These are phyloP conservation scores for Gonioctena quinquepunctata DNA, from an alignment of 1,140 invertebrate genomes.

Conservation along the genomic window DNA sequence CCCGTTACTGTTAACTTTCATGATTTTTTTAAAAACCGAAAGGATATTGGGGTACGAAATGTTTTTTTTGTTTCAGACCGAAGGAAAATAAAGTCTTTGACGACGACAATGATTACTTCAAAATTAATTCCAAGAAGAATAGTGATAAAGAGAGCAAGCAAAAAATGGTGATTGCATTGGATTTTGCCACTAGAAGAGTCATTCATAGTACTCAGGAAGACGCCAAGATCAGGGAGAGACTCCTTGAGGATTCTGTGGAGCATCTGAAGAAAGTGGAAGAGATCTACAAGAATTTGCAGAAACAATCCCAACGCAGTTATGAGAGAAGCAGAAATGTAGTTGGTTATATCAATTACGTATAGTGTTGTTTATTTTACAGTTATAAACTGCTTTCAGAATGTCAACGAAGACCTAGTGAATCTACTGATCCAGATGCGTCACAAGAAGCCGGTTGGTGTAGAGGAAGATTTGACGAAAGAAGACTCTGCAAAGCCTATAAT, in stretches of 20 bases:
- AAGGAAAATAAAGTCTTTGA: constrained; percentile 86
- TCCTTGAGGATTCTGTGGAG: constrained; percentile 39
- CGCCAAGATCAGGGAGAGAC: constrained; percentile 33
- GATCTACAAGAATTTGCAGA: constrained; percentile 41
- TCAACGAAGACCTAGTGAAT: constrained; percentile 41
- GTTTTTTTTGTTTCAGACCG: constrained; percentile 19
- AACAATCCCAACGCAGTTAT: constrained; percentile 24
- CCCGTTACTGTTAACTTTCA: no score
- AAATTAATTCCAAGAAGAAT: constrained; percentile 73
- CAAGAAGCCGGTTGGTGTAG: constrained; percentile 34
- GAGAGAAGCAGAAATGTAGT: constrained; percentile 22
- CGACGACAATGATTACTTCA: constrained; percentile 94
- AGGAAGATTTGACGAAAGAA: constrained; percentile 40
- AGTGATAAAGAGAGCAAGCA: constrained; percentile 70
- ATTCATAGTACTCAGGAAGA: constrained; percentile 44
- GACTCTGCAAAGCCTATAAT: constrained; percentile 37
- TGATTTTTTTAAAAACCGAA: no score
- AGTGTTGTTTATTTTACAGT: no score
- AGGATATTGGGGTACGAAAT: background rate
- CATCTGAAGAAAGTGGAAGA: constrained; percentile 44
- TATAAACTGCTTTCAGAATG: constrained; percentile 24
- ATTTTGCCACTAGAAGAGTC: constrained; percentile 76
- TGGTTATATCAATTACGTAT: background rate
- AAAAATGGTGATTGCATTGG: constrained; percentile 66
- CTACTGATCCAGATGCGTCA: constrained; percentile 46